These are phyloP conservation scores for Atta cephalotes DNA, from an alignment of 1,140 invertebrate species.

Conservation along the genomic window DNA sequence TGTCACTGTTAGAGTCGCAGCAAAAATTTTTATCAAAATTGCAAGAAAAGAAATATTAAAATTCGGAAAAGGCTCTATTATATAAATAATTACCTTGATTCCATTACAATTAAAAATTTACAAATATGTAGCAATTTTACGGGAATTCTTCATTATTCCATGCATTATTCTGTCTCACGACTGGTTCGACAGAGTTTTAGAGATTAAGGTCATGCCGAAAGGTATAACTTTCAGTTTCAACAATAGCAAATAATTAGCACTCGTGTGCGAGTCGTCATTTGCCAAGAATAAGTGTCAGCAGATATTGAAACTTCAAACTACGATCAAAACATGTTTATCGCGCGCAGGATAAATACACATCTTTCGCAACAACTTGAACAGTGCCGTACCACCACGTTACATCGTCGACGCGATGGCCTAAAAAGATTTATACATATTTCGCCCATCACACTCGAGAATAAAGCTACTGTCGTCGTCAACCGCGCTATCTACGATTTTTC, in stretches of 20 bases:
- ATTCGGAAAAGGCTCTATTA: no score
- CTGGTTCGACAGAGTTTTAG: not conserved
- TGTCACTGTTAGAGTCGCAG: no score
- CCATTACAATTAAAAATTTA: not conserved
- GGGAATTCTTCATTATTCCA: not conserved
- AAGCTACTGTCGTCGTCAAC: not conserved
- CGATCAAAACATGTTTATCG: conserved; percentile 30
- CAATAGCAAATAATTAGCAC: conserved; percentile 5
- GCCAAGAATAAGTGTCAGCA: conserved; percentile 7
- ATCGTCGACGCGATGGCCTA: not conserved
- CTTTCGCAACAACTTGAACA: conserved; percentile 1
- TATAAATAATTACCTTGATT: no score
- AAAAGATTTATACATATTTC: not conserved
- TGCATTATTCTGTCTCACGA: not conserved
- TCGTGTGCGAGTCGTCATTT: conserved; percentile 6
- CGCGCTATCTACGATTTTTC: not conserved
- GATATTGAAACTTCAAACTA: conserved; percentile 37
- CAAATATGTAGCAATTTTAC: not conserved
- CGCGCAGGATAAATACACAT: conserved; percentile 5
- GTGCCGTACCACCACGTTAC: not conserved
- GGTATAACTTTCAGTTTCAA: not conserved
- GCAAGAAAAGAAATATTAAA: no score
- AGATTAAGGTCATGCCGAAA: conserved; percentile 10
- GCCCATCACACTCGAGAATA: not conserved
- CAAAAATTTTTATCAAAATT: no score